Evolutionary conservation across 1,140 invertebrate genomes (phyloP).

Genomic region (Drosophila ercepeae): DNA sequence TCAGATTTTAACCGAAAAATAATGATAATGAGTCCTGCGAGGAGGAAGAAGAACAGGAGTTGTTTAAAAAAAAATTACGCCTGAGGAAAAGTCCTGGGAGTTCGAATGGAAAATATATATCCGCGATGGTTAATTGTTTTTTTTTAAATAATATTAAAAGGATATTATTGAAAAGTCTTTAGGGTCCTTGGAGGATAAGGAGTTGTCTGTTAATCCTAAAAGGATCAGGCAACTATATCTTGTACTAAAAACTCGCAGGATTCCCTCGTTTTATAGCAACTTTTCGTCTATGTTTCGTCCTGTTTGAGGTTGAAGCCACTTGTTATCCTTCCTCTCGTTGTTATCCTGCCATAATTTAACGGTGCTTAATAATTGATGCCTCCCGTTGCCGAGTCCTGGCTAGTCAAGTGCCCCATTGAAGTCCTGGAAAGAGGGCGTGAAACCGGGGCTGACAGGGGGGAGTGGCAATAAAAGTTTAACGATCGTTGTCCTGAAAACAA

Average conservation of each 20-base stretch:
- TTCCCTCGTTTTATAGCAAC: too few species aligned
- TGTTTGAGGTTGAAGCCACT: slow-evolving; percentile 4
- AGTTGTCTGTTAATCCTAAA: too few species aligned
- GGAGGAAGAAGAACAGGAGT: not conserved
- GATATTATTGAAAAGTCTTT: too few species aligned
- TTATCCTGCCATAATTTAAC: slow-evolving; percentile 60
- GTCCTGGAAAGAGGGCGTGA: slow-evolving; percentile 6
- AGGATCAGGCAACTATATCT: too few species aligned
- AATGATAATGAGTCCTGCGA: not conserved
- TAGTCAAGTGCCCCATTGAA: slow-evolving; percentile 71
- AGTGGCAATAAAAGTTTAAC: slow-evolving; percentile 73
- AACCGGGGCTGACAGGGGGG: too few species aligned
- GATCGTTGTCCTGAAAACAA: slow-evolving; percentile 20
- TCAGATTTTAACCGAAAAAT: slow-evolving; percentile 28
- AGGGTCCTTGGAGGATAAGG: too few species aligned
- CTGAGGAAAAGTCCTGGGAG: not conserved
- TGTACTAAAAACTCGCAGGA: too few species aligned
- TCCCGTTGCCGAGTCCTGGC: slow-evolving; percentile 12
- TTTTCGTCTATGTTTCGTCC: too few species aligned
- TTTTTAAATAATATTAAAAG: too few species aligned
- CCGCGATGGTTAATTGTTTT: too few species aligned
- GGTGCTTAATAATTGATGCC: slow-evolving; percentile 72
- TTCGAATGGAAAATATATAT: too few species aligned
- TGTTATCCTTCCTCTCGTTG: slow-evolving; percentile 14
- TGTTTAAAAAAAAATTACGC: not conserved